Base-by-base conservation (phyloP, 2,888 invertebrate genomes). In the Galerucella calmariensis region DNA sequence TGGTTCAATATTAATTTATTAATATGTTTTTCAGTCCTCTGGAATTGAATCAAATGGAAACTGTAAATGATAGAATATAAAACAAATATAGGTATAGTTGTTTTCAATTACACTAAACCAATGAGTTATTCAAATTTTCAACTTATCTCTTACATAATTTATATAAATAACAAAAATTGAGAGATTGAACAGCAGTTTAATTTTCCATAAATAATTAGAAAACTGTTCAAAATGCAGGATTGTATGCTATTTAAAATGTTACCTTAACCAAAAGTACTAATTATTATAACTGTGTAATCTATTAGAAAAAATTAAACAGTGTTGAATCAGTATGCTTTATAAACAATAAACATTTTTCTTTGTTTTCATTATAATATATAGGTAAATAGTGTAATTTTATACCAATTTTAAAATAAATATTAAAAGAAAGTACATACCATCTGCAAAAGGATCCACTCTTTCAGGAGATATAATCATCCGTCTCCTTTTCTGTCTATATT, bases 381-480 rank as follows among this genome's bases (percentile, higher is more conserved):
- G 51, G 16, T 9, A 16, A 56, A 9, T 56, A 16, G 10, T 16
- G 16, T 53, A 16, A 14, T 8, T 16, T 56, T 10, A 56, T 51
- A 51, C 51, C n/a, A 51, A 16, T 20, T 20, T 20, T 56, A 20
- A 10, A 56, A 56, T 16, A 4, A 16, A 56, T 20, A 56, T 20
- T 56, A 16, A 56, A 56, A 56, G n/a, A 56, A 16, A 16, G 71
- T 81, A 91, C 92, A 89, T 91, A 97, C 97, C 98, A 91, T 98
- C 97, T 85, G 97, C 97, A 90, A 99, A 99, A 51, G 97, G 97
- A 91, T 99, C 99, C 81, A 94, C 93, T 83, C 99, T 91, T 85
- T 97, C 98, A 0, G 99, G 99, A 5, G 99, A 99, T 84, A 99
- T 97, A 78, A 99, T 94, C 92, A 96, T 94, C 87, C 94, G 91